Evolutionary conservation across 1,140 invertebrate species (phyloP).

Genomic region (Drosophila ambigua): DNA sequence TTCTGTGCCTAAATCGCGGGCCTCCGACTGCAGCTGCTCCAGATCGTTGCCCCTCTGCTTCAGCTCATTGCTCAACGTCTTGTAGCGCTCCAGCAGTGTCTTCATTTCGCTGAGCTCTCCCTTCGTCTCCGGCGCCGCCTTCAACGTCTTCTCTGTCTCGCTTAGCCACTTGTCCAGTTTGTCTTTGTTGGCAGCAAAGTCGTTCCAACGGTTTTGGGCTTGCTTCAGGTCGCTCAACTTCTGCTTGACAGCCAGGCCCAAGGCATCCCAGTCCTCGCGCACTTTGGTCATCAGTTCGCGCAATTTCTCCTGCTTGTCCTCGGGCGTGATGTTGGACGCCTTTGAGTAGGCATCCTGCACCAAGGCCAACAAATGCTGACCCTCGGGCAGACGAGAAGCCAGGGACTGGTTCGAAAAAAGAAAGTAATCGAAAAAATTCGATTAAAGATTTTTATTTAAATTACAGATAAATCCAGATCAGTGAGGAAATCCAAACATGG

Average conservation of each 20-base stretch:
- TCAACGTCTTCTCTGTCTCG: slow-evolving; percentile 87
- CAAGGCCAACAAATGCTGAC: slow-evolving; percentile 91
- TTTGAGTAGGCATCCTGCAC: slow-evolving; percentile 93
- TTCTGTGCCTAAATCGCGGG: slow-evolving; percentile 88
- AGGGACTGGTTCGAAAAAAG: slow-evolving; percentile 84
- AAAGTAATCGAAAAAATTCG: no score
- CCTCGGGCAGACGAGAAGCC: slow-evolving; percentile 91
- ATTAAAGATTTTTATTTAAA: not conserved
- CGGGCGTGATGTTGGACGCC: slow-evolving; percentile 91
- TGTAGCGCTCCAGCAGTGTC: slow-evolving; percentile 93
- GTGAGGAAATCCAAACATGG: no score
- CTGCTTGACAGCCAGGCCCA: slow-evolving; percentile 92
- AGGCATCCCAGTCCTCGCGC: slow-evolving; percentile 91
- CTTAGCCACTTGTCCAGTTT: slow-evolving; percentile 89
- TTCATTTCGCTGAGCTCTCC: slow-evolving; percentile 96
- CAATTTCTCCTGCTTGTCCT: slow-evolving; percentile 91
- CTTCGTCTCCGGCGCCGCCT: slow-evolving; percentile 88
- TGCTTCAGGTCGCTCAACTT: slow-evolving; percentile 91
- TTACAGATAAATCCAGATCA: no score
- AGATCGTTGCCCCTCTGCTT: slow-evolving; percentile 89
- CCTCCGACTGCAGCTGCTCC: slow-evolving; percentile 89
- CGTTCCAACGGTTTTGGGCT: slow-evolving; percentile 91
- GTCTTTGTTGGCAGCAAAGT: slow-evolving; percentile 89
- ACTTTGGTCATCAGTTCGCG: slow-evolving; percentile 90
- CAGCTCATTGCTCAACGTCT: slow-evolving; percentile 90